Evolutionary conservation across 1,140 invertebrate species (phyloP), one percentile per base, ranked within the genome.

Genomic region (Hypsibius dujardini): DNA sequence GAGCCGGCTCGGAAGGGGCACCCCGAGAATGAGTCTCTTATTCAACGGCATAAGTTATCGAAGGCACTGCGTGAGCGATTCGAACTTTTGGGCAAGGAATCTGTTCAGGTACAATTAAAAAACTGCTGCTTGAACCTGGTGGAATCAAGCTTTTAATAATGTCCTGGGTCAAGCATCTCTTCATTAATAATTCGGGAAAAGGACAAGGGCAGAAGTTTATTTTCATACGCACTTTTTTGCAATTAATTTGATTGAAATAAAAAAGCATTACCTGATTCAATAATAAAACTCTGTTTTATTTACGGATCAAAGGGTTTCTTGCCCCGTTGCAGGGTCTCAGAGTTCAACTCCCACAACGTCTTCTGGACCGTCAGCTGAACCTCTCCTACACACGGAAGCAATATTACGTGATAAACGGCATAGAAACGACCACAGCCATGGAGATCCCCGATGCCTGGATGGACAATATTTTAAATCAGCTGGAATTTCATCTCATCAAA

Each of bases 381-480:
- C 42, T 67, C 3, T 15, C 12, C 62, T 67, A 67, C 45, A 7
- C 45, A 67, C 62, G 62, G 42, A 67, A 67, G 62, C 62, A 67
- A 45, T 67, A 67, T 67, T 67, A 15, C 42, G 62, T 67, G 3
- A 67, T 67, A 7, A 67, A 67, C 42, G 62, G 62, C 12, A 67
- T 67, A 12, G 62, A 67, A 42, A 67, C 62, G 12, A 67, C 62
- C 12, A 67, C 62, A 45, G 12, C 62, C 12, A 67, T 67, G 62
- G 62, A 67, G 42, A 67, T 67, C 45, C 62, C 62, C 12, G 62
- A 67, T 67, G 7, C 62, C 62, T 67, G 62, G 62, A 15, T 67
- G 62, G 62, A 67, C 42, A 67, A 67, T 45, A 67, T 67, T 67
- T 42, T 67, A 7, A 67, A 67, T 45, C 62, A 67, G 42, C 42